Conservation (phyloP, 1,140 invertebrate species). For the Drosophila navojoa region DNA sequence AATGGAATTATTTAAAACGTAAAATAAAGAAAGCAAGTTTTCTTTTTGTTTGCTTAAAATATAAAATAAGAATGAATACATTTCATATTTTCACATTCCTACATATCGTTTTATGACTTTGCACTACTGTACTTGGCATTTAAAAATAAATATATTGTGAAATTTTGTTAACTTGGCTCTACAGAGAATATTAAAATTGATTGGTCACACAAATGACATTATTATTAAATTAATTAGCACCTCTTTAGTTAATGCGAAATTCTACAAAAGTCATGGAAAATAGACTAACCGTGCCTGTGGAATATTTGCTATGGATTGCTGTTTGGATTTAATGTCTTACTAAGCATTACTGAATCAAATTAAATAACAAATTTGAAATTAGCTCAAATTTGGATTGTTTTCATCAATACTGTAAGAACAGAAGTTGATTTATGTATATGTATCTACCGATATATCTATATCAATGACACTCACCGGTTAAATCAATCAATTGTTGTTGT, state of each 20-base stretch:
- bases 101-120: too few relatives aligned
- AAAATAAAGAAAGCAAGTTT: not conserved
- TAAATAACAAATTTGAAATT: slow-evolving; percentile 14
- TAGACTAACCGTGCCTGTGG: slow-evolving; percentile 24
- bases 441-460: not conserved
- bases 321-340: slow-evolving; percentile 19
- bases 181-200: slow-evolving; percentile 24
- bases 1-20: not conserved
- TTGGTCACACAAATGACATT: slow-evolving; percentile 42
- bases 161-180: slow-evolving; percentile 6
- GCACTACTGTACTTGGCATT: not conserved
- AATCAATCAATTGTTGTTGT: slow-evolving; percentile 40
- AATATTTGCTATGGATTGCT: slow-evolving; percentile 28
- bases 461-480: slow-evolving; percentile 23
- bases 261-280: slow-evolving; percentile 22
- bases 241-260: slow-evolving; percentile 23
- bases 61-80: too few relatives aligned
- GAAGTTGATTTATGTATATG: slow-evolving; percentile 9
- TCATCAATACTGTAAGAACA: slow-evolving; percentile 29
- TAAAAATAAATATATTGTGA: not conserved
- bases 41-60: too few relatives aligned
- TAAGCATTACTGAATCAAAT: slow-evolving; percentile 31
- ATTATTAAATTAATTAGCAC: slow-evolving; percentile 44
- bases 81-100: too few relatives aligned
- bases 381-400: slow-evolving; percentile 21